Conservation (phyloP, 1,140 invertebrate genomes). For the Lamellibrachia luymesi region DNA sequence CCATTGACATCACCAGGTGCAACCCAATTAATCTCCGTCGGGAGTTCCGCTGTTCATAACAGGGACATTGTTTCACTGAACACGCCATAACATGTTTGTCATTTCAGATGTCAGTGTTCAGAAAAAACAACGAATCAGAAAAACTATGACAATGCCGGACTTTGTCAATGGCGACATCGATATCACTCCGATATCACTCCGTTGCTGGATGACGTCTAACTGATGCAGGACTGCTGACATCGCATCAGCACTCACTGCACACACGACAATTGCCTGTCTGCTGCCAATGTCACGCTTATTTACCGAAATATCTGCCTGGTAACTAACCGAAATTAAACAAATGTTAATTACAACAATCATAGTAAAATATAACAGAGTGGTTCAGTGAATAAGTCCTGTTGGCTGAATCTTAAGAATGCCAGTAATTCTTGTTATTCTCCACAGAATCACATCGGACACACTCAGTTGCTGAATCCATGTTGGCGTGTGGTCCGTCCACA, state of each 20-base stretch:
- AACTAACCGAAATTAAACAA: not conserved
- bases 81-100: not conserved
- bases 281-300: not conserved
- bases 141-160: not conserved
- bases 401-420: not conserved
- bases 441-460: not conserved
- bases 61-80: not conserved
- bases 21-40: not conserved
- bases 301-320: no score
- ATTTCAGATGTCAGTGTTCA: not conserved
- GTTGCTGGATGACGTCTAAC: not conserved
- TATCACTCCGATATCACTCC: not conserved
- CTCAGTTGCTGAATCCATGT: not conserved
- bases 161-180: not conserved
- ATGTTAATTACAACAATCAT: not conserved
- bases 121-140: not conserved
- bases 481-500: not conserved
- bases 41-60: not conserved
- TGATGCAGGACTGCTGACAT: not conserved
- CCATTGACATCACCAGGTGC: not conserved
- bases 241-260: not conserved
- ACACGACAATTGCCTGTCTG: not conserved
- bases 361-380: not conserved
- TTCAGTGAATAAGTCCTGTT: not conserved
- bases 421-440: not conserved